These are phyloP conservation scores for Tupaia chinensis DNA, from an alignment of 2,113 vertebrate species.

Conservation along the genomic window DNA sequence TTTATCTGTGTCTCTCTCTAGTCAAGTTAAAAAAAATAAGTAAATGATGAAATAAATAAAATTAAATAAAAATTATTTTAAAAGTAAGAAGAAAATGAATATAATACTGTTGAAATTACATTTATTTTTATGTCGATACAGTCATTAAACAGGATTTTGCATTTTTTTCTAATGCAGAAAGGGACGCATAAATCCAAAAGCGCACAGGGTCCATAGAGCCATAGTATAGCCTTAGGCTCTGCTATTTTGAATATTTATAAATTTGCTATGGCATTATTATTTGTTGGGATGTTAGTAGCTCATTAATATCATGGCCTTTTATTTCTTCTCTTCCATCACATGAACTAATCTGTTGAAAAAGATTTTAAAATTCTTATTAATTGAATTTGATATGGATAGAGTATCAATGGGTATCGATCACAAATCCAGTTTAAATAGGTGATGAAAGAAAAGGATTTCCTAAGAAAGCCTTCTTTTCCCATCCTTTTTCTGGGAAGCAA, in stretches of 20 bases:
- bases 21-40: no score
- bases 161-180: background rate
- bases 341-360: background rate
- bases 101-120: background rate
- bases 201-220: background rate
- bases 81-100: slow-evolving; percentile 8
- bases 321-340: background rate
- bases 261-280: background rate
- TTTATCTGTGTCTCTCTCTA: no score
- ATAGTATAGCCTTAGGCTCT: background rate
- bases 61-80: background rate
- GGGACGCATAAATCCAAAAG: background rate
- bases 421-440: background rate
- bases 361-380: background rate
- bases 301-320: background rate
- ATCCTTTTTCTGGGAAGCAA: background rate
- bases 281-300: background rate
- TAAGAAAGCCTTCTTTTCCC: background rate
- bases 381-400: background rate
- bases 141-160: background rate
- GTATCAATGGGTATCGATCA: background rate
- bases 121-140: background rate
- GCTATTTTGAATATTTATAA: background rate
- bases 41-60: no score
- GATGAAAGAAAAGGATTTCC: background rate